Evolutionary conservation across 2,113 vertebrate genomes (phyloP).

Genomic region (Anolis sagrei): DNA sequence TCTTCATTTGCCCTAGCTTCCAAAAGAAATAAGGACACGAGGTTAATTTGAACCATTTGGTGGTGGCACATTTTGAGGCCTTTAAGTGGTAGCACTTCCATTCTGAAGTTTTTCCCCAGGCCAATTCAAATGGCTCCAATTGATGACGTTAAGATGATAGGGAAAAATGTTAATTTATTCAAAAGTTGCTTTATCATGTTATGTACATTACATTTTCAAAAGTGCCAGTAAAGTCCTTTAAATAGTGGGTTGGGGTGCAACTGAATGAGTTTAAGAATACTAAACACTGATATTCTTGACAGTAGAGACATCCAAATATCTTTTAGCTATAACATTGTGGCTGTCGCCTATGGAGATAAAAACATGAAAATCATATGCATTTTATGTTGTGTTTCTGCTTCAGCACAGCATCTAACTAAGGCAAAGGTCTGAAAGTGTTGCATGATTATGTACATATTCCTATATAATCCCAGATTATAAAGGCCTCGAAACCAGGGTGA

Average conservation of each 20-base stretch:
- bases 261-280: too few species aligned
- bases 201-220: too few species aligned
- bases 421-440: not conserved
- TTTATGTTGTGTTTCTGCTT: not conserved
- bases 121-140: too few species aligned
- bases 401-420: not conserved
- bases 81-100: too few species aligned
- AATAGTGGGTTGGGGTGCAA: not conserved
- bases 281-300: not conserved
- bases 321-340: not conserved
- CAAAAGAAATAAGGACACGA: too few species aligned
- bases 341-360: not conserved
- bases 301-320: not conserved
- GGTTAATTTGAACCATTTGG: not conserved
- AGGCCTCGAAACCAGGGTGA: too few species aligned
- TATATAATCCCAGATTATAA: constrained; percentile 3
- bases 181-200: too few species aligned
- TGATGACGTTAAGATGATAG: too few species aligned
- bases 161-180: too few species aligned
- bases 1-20: not conserved
- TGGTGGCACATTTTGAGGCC: too few species aligned
- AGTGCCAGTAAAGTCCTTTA: not conserved
- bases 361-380: too few species aligned
- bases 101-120: too few species aligned
- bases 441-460: not conserved